Base-by-base conservation (phyloP, 2,888 invertebrate species). In the Hylaea fasciaria region DNA sequence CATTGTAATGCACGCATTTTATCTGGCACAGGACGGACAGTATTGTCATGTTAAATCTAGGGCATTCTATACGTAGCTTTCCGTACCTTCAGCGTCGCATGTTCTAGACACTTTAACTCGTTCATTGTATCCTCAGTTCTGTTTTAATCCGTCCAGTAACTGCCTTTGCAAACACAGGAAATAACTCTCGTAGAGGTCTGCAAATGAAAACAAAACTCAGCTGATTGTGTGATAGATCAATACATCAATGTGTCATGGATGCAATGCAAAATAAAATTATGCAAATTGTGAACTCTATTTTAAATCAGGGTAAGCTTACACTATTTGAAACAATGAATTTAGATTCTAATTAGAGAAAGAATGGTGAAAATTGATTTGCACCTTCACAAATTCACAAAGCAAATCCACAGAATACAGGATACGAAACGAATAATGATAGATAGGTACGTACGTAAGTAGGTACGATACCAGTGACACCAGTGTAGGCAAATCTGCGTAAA, bases 61-160 rank as follows among this genome's bases (percentile, higher is more conserved):
- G 39, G n/a, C 40, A 29, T 11, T 16, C 28, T 1, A 50, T 39
- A 49, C 16, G 7, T 13, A 8, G 14, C 9, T 12, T 12, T 59
- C 68, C 72, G 83, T 91, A 97, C 97, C 95, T 98, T 98, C 69
- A 99, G 93, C 28, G 98, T 98, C 52, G 98, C 97, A 92, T 99
- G 98, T 88, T 99, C 99, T 83, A 99, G 92, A 69, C 97, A 96
- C 88, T 97, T 98, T 65, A 98, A 93, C 93, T 98, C 98, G 84
- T 97, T 96, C 98, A 98, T 98, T 77, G 79, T 91, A 64, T 56
- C 54, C 45, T 69, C 66, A 48, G 50, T 28, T 22, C 9, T 10
- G 2, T 29, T 48, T 41, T 13, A 43, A 10, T 35, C n/a, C n/a
- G 13, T 22, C 12, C 37, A 48, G n/a, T 16, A n/a, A 37, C 5